Percentiles rank a stretch among this genome's conserved stretches.
Conservation (phyloP, 2,888 invertebrate species). For the Megastigmus dorsalis region DNA sequence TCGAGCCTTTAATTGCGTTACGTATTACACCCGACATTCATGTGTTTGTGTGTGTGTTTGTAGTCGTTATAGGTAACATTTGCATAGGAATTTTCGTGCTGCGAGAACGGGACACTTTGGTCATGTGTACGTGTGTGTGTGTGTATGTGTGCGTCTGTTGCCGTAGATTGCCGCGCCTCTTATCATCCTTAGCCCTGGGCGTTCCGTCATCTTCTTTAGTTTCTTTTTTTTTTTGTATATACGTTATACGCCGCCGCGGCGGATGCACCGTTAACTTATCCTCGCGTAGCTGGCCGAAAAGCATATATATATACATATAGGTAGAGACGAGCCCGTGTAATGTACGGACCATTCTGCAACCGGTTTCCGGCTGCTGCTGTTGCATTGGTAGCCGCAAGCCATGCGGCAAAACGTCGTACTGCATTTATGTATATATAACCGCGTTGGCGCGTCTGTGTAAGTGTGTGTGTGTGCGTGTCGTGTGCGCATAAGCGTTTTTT, state of each 20-base stretch:
- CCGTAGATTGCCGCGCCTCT: slow-evolving; percentile 43
- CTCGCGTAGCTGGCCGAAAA: slow-evolving; percentile 32
- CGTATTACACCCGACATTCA: background rate
- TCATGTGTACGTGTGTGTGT: no score
- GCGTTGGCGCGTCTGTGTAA: no score
- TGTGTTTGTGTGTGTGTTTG: no score
- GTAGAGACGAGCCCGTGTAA: background rate
- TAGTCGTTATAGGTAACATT: slow-evolving; percentile 14
- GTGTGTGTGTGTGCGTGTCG: no score
- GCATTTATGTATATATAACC: no score
- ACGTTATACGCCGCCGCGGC: slow-evolving; percentile 20
- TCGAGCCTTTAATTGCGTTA: slow-evolving; percentile 1
- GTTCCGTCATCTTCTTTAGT: slow-evolving; percentile 14
- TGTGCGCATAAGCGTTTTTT: no score
- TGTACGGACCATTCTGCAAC: slow-evolving; percentile 21
- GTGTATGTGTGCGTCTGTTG: no score
- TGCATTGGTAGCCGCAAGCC: no score
- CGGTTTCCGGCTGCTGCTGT: slow-evolving; percentile 34
- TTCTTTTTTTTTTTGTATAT: background rate
- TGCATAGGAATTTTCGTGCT: slow-evolving; percentile 37
- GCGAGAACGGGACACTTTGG: background rate
- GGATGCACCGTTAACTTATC: slow-evolving; percentile 18
- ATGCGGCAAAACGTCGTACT: no score
- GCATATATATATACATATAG: no score
- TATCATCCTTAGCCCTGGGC: slow-evolving; percentile 38